A percentile compares a stretch with the other conserved stretches of the same genome.
Conservation (phyloP, 1,140 invertebrate species). For the Leptinotarsa lineolata region DNA sequence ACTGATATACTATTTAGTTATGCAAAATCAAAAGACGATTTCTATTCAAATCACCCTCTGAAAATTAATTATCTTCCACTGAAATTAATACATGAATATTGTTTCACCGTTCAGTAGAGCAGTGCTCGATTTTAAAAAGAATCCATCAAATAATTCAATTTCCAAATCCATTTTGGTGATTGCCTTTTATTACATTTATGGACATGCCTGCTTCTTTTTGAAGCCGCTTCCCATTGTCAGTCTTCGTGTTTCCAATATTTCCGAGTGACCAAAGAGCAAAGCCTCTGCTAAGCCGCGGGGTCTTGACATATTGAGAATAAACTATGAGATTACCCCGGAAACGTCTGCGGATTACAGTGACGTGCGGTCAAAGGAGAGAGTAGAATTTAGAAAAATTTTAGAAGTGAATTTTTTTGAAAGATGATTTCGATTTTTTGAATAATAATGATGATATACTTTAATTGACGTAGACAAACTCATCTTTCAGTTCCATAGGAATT, state of each 20-base stretch:
- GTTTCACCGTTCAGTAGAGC: not conserved
- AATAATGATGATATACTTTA: too few relatives aligned
- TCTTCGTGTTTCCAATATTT: constrained; percentile 27
- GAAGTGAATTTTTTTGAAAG: too few relatives aligned
- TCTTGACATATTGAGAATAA: constrained; percentile 36
- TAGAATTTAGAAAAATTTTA: too few relatives aligned
- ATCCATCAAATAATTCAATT: constrained; percentile 33
- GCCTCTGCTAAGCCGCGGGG: constrained; percentile 18
- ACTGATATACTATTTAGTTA: too few relatives aligned
- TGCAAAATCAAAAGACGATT: too few relatives aligned
- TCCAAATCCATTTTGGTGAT: constrained; percentile 34
- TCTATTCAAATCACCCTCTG: too few relatives aligned
- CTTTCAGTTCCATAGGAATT: too few relatives aligned
- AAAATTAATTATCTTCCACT: too few relatives aligned
- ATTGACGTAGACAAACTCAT: too few relatives aligned
- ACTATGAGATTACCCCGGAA: constrained; percentile 32
- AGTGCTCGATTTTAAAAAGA: not conserved
- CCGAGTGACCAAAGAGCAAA: constrained; percentile 30
- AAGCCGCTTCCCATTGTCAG: constrained; percentile 13
- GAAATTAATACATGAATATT: not conserved
- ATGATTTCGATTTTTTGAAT: too few relatives aligned
- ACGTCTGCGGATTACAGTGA: not conserved
- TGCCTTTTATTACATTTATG: constrained; percentile 34
- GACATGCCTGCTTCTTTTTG: constrained; percentile 7
- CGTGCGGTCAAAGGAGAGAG: not conserved